These are phyloP conservation scores for Malaclemys terrapin DNA, from an alignment of 2,113 vertebrate species.

Conservation along the genomic window DNA sequence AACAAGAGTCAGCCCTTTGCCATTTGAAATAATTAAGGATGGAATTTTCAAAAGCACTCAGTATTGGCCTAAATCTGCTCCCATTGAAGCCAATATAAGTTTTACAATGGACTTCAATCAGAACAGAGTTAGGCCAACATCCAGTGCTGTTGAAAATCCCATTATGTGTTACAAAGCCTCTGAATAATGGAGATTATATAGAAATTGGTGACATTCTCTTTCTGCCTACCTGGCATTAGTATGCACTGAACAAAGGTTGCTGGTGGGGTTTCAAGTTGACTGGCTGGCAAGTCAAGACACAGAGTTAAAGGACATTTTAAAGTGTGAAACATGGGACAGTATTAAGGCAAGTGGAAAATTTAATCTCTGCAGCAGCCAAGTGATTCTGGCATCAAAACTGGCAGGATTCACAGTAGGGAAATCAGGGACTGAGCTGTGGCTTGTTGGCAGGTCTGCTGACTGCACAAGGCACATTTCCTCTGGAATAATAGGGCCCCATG, in stretches of 20 bases:
- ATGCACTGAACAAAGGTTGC: background rate
- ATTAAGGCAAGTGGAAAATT: background rate
- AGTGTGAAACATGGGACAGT: background rate
- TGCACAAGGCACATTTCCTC: background rate
- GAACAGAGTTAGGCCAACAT: background rate
- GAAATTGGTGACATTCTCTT: too few species aligned
- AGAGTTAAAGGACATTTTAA: background rate
- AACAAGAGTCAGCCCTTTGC: background rate
- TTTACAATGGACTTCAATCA: background rate
- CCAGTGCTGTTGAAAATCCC: background rate
- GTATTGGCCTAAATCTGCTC: background rate
- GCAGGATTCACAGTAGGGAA: background rate
- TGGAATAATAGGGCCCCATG: background rate
- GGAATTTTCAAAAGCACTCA: background rate
- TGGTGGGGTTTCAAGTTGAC: background rate
- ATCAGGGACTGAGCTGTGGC: background rate
- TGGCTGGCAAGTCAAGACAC: background rate
- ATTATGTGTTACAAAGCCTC: background rate
- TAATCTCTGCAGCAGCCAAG: background rate
- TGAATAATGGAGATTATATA: background rate
- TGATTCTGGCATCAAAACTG: background rate
- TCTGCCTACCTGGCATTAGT: background rate
- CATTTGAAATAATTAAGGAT: background rate
- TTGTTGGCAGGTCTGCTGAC: background rate
- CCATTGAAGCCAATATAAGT: background rate